Percentiles rank a stretch among this genome's conserved stretches.
Conservation (phyloP, 1,140 invertebrate species). For the Neotoxoptera formosana region DNA sequence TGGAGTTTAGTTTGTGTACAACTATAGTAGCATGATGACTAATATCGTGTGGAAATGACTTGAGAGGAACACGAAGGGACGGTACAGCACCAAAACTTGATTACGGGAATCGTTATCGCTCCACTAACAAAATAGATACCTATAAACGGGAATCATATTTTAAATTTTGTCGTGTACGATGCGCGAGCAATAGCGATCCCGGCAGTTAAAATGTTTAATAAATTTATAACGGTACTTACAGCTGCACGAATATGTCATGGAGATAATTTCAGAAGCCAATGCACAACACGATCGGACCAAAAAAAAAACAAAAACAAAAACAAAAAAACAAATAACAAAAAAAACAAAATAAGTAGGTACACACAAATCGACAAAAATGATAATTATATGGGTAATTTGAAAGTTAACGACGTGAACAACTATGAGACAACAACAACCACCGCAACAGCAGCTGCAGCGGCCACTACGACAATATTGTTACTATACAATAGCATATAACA, state of each 20-base stretch:
- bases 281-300: conserved; percentile 8
- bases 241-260: conserved; percentile 18
- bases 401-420: background rate
- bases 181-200: background rate
- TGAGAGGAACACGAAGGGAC: too few relatives aligned
- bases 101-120: background rate
- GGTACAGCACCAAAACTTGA: background rate
- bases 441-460: background rate
- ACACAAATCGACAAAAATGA: background rate
- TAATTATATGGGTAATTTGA: background rate
- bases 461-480: background rate
- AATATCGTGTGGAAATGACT: too few relatives aligned
- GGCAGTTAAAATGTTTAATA: background rate
- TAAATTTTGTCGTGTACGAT: background rate
- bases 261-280: conserved; percentile 3
- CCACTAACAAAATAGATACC: background rate
- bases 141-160: background rate
- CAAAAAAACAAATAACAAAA: conserved; percentile 13
- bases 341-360: background rate
- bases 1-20: too few relatives aligned
- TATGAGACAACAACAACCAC: background rate
- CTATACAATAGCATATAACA: too few relatives aligned
- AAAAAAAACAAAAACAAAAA: conserved; percentile 40
- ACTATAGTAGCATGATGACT: too few relatives aligned
- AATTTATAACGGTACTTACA: conserved; percentile 22